Evolutionary conservation across 2,113 vertebrate genomes (phyloP).

Genomic region (Siphamia tubifer): DNA sequence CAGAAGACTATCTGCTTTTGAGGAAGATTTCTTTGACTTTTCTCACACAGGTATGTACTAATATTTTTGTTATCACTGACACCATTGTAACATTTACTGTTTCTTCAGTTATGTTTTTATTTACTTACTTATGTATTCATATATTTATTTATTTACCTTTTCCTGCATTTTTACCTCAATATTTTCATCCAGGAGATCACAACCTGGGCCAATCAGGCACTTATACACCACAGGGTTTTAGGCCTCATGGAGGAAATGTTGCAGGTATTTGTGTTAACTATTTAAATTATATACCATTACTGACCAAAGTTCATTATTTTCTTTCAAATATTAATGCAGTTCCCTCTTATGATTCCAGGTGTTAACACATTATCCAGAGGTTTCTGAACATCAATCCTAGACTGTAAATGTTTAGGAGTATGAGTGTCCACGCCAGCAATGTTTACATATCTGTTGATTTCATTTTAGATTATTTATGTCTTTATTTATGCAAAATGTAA

Average conservation of each 20-base stretch:
- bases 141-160: too few relatives aligned
- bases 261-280: conserved; percentile 23
- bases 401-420: too few relatives aligned
- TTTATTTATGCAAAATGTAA: conserved; percentile 14
- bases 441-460: neutral
- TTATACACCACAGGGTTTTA: neutral
- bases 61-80: neutral
- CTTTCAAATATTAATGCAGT: too few relatives aligned
- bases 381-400: neutral
- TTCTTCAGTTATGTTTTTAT: too few relatives aligned
- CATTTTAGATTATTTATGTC: conserved; percentile 5
- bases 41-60: conserved; percentile 29
- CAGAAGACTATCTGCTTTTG: conserved; percentile 41
- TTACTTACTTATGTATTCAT: too few relatives aligned
- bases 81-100: neutral
- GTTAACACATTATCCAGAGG: conserved; percentile 14
- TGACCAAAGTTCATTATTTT: too few relatives aligned
- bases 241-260: neutral
- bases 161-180: too few relatives aligned
- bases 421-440: neutral
- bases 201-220: neutral
- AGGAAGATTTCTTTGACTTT: conserved; percentile 70
- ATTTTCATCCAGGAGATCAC: neutral
- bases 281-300: too few relatives aligned
- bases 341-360: conserved; percentile 14